phyloP scores from a whole-genome alignment of 2,797 vertebrate genomes.

The Siniperca obscura region DNA sequence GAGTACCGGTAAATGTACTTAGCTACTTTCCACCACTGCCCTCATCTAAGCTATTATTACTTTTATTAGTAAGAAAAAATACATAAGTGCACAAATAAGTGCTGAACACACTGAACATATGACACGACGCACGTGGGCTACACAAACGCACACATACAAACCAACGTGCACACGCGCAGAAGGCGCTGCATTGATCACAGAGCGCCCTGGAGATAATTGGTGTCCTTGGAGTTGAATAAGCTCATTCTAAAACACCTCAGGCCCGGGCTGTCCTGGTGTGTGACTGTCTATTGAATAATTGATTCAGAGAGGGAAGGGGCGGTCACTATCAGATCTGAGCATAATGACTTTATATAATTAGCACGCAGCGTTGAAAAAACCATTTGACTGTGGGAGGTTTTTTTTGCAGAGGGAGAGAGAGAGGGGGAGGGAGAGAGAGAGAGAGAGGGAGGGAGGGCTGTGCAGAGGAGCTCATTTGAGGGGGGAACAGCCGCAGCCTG shows the following conservation, averaged over 20 bases:
- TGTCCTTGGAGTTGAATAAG: conserved; percentile 84
- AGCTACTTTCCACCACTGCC: background rate
- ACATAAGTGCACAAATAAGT: background rate
- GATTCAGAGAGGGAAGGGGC: conserved; percentile 91
- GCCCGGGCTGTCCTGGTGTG: conserved; percentile 84
- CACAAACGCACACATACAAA: background rate
- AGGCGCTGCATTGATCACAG: conserved; percentile 61
- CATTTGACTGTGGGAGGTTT: conserved; percentile 70
- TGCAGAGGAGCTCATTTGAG: conserved; percentile 54
- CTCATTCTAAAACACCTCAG: conserved; percentile 83
- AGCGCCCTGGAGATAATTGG: conserved; percentile 79
- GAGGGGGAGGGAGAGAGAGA: conserved; percentile 24
- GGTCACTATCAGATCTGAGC: conserved; percentile 95
- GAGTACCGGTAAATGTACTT: background rate
- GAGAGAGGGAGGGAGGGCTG: conserved; percentile 4
- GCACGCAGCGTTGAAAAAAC: conserved; percentile 84
- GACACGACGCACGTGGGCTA: background rate
- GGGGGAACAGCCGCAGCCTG: conserved; percentile 59
- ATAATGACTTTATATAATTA: conserved; percentile 99
- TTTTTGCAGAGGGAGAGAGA: conserved; percentile 63
- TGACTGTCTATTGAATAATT: conserved; percentile 97
- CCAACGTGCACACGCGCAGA: background rate
- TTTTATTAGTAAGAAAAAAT: background rate
- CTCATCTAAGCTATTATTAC: conserved; percentile 1
- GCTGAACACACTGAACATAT: background rate